Conservation (phyloP, 2,113 vertebrate genomes). For the Lagopus muta region DNA sequence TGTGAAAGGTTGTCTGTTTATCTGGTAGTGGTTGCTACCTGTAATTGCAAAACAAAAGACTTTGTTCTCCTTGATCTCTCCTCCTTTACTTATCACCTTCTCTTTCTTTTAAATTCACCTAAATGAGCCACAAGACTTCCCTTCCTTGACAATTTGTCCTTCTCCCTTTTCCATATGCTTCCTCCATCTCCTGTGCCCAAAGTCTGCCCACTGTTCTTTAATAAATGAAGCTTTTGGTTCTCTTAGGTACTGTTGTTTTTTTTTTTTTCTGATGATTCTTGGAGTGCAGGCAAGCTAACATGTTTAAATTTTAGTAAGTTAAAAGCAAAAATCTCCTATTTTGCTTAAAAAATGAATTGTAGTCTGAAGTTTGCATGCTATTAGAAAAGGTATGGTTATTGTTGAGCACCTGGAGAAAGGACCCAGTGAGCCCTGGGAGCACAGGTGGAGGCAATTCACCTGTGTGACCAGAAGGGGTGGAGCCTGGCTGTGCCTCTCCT, state of each 20-base stretch:
- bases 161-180: fast-evolving
- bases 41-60: not conserved
- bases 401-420: no score
- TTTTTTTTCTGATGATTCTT: not conserved
- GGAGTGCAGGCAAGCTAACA: not conserved
- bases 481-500: no score
- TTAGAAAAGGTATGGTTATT: not conserved
- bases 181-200: fast-evolving
- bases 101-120: not conserved
- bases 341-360: not conserved
- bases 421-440: no score
- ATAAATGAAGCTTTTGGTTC: not conserved
- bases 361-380: not conserved
- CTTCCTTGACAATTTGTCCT: not conserved
- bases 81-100: not conserved
- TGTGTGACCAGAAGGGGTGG: no score
- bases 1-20: not conserved
- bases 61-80: not conserved
- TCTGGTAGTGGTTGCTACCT: not conserved
- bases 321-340: not conserved
- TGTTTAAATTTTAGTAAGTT: not conserved
- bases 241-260: fast-evolving
- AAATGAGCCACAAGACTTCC: not conserved
- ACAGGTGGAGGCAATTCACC: no score
- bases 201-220: not conserved